Base-by-base conservation (phyloP, 2,888 invertebrate species). In the Coecobrya sp. region DNA sequence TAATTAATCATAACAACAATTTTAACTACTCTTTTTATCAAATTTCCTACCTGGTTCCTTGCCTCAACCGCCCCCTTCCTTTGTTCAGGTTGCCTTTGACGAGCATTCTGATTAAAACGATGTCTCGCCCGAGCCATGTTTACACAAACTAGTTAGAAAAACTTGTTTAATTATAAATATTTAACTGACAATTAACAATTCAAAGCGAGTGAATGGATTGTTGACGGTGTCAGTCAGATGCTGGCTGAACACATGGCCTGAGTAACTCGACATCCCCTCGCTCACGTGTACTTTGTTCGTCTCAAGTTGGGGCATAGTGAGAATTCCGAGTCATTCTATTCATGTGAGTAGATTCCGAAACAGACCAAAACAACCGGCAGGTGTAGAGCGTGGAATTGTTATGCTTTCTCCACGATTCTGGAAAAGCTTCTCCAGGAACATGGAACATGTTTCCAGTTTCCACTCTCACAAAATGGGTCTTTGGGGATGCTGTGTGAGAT, bases 51-150 rank as follows among this genome's bases (percentile, higher is more conserved):
- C 96, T 97, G 97, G 95, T 97, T 97, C 0, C 97, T 97, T 0
- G 97, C 96, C 95, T 98, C n/a, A n/a, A n/a, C 96, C 95, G 98
- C 98, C 70, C 98, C 97, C 93, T 97, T 96, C 5, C 97, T 97
- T 70, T 82, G n/a, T n/a, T 89, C 70, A 95, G 97, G 96, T 0
- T 97, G 96, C 89, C 97, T 96, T 96, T 97, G 97, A 84, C 98
- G 96, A 1, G 98, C 97, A 95, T 97, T 98, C 95, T 97, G 97
- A 95, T 98, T 98, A 95, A 96, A 97, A 16, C 97, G 96, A 95
- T 97, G 97, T 91, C 95, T 95, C n/a, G 89, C 94, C 95, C 97
- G 98, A 10, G 97, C 97, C 98, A 97, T 97, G 79, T 82, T 87
- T 0, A 55, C 36, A 36, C 36, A 4, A 36, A 36, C 36, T 36